Percentiles rank a stretch among this genome's conserved stretches.
Evolutionary conservation across 2,888 invertebrate species (phyloP).

Genomic region (Drosophila fulvimacula): DNA sequence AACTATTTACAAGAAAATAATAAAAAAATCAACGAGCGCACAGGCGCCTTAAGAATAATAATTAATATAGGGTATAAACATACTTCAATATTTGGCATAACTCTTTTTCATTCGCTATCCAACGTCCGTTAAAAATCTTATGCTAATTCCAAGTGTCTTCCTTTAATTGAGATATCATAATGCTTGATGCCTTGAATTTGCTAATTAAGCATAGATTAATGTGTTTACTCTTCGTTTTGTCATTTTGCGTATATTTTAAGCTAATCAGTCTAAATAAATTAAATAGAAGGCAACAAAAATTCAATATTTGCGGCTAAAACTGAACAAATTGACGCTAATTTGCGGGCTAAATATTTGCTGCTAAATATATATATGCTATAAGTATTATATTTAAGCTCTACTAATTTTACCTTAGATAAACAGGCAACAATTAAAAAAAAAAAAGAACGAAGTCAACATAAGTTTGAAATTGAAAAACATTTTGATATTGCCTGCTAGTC

Average conservation of each 20-base stretch:
- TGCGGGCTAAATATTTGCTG: slow-evolving; percentile 62
- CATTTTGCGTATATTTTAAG: slow-evolving; percentile 68
- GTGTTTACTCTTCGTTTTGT: slow-evolving; percentile 25
- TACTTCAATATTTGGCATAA: slow-evolving; percentile 70
- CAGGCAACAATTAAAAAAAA: slow-evolving; percentile 8
- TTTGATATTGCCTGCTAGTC: slow-evolving; percentile 17
- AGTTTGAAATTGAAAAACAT: slow-evolving; percentile 1
- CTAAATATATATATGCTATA: slow-evolving; percentile 52
- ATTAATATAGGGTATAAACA: slow-evolving; percentile 37
- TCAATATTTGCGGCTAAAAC: slow-evolving; percentile 49
- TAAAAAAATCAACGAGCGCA: slow-evolving; percentile 21
- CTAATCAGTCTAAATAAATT: slow-evolving; percentile 81
- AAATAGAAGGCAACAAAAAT: slow-evolving; percentile 63
- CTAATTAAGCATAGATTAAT: slow-evolving; percentile 43
- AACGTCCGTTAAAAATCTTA: slow-evolving; percentile 55
- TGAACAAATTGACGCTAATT: slow-evolving; percentile 58
- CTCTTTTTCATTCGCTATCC: slow-evolving; percentile 45
- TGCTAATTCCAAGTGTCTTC: slow-evolving; percentile 43
- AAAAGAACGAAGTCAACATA: not conserved
- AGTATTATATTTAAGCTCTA: slow-evolving; percentile 25
- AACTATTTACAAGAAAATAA: slow-evolving; percentile 55
- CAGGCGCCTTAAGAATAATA: slow-evolving; percentile 37
- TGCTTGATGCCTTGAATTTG: slow-evolving; percentile 24
- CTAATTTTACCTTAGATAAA: slow-evolving; percentile 30
- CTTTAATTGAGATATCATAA: slow-evolving; percentile 47